phyloP scores from a whole-genome alignment of 1,140 invertebrate species.

The Plodia interpunctella region DNA sequence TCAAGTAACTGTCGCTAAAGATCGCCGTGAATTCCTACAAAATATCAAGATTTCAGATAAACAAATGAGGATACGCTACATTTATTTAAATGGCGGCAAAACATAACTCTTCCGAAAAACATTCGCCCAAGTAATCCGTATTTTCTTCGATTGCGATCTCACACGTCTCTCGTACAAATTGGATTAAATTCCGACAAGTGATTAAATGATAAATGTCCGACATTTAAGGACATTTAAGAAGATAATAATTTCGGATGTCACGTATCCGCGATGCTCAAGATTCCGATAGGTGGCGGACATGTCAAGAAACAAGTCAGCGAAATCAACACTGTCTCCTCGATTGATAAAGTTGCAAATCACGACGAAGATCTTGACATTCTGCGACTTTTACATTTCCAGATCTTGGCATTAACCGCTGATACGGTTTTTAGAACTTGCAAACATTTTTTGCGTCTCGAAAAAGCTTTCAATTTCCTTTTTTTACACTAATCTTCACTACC shows the following conservation, averaged over 20 bases:
- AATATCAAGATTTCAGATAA: slow-evolving; percentile 6
- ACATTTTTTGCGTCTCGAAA: too few relatives aligned
- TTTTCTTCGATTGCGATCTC: neutral
- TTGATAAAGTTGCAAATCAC: too few relatives aligned
- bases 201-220: neutral
- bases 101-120: neutral
- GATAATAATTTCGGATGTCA: neutral
- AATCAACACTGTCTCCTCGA: too few relatives aligned
- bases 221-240: too few relatives aligned
- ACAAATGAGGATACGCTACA: slow-evolving; percentile 4
- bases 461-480: too few relatives aligned
- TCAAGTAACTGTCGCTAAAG: too few relatives aligned
- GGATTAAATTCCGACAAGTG: neutral
- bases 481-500: too few relatives aligned
- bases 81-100: slow-evolving; percentile 1
- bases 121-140: neutral
- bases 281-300: neutral
- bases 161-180: neutral
- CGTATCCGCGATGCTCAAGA: neutral
- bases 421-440: too few relatives aligned
- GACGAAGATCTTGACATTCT: too few relatives aligned
- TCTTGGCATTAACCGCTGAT: too few relatives aligned
- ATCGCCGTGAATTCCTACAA: neutral
- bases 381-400: too few relatives aligned
- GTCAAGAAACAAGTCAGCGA: neutral